phyloP scores from a whole-genome alignment of 2,888 invertebrate species.

The Apodemia hepburni region DNA sequence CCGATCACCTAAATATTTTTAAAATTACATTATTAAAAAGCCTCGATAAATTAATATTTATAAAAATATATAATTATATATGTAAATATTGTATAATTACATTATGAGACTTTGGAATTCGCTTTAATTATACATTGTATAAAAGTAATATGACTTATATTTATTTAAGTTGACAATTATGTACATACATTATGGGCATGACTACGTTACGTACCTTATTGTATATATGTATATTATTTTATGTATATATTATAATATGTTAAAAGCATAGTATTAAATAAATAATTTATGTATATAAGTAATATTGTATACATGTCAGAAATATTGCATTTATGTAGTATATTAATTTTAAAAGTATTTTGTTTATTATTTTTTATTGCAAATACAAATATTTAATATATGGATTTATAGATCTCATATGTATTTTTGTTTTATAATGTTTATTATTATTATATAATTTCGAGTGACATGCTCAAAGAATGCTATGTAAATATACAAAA shows the following conservation, averaged over 20 bases:
- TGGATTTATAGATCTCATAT: conserved; percentile 49
- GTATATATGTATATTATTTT: conserved; percentile 33
- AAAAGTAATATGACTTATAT: conserved; percentile 21
- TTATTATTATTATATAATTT: conserved; percentile 21
- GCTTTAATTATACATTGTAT: conserved; percentile 51
- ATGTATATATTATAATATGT: conserved; percentile 31
- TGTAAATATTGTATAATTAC: conserved; percentile 38
- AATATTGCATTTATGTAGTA: conserved; percentile 52
- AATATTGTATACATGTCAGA: conserved; percentile 40
- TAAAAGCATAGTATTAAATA: conserved; percentile 33
- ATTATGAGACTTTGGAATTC: conserved; percentile 62
- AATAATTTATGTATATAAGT: conserved; percentile 25
- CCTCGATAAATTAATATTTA: conserved; percentile 40
- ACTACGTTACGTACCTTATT: conserved; percentile 29
- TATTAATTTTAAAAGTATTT: conserved; percentile 29
- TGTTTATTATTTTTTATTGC: conserved; percentile 37
- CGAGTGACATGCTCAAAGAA: conserved; percentile 33
- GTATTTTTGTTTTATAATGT: conserved; percentile 38
- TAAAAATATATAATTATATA: conserved; percentile 35
- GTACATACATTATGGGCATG: conserved; percentile 33
- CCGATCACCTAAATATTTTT: too few relatives aligned
- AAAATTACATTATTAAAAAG: conserved; percentile 51
- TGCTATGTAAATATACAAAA: conserved; percentile 50
- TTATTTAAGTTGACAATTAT: conserved; percentile 26
- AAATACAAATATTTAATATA: conserved; percentile 36